These are phyloP conservation scores for Drosophila prostipennis DNA, from an alignment of 2,888 invertebrate genomes.

Conservation along the genomic window DNA sequence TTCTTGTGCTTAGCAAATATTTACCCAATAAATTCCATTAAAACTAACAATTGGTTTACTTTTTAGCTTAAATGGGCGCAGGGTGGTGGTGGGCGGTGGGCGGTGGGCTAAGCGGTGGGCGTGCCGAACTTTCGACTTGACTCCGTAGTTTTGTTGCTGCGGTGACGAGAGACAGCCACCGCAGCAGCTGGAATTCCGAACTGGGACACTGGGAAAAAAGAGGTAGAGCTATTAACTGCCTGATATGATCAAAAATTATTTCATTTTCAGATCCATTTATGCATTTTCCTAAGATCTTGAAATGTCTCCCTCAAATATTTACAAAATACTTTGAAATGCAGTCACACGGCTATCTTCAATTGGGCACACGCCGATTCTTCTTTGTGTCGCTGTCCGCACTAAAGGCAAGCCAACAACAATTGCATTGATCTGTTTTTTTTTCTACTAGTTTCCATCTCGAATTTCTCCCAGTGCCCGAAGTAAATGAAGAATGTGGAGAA, in stretches of 20 bases:
- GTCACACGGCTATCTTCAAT: too few species aligned
- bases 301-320: too few species aligned
- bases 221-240: too few species aligned
- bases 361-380: too few species aligned
- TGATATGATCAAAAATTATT: too few species aligned
- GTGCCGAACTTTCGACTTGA: slow-evolving; percentile 23
- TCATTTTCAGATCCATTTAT: too few species aligned
- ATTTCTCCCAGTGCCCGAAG: neutral
- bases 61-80: slow-evolving; percentile 61
- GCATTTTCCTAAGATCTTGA: too few species aligned
- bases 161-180: slow-evolving; percentile 21
- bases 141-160: slow-evolving; percentile 33
- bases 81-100: neutral
- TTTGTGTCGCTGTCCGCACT: too few species aligned
- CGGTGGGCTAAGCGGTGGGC: neutral
- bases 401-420: too few species aligned
- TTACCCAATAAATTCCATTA: slow-evolving; percentile 76
- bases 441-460: too few species aligned
- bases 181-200: neutral
- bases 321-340: too few species aligned
- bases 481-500: slow-evolving; percentile 16
- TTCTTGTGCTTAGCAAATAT: slow-evolving; percentile 71
- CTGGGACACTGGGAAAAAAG: slow-evolving; percentile 1
- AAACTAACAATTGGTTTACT: slow-evolving; percentile 76
- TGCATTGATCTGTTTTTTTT: too few species aligned